Conservation (phyloP, 2,113 vertebrate genomes). For the Raphicerus campestris region DNA sequence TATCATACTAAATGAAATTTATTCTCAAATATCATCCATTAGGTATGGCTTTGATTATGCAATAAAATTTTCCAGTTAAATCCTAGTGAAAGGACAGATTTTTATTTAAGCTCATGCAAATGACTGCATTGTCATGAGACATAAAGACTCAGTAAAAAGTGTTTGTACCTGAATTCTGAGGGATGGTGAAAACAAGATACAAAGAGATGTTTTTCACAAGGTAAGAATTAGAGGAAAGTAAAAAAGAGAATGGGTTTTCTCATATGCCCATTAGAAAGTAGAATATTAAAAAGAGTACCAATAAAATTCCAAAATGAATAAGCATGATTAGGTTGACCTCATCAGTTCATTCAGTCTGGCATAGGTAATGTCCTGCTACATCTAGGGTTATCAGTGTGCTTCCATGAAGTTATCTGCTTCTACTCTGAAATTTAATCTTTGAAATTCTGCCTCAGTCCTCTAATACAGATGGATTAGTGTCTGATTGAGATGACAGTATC, state of each 20-base stretch:
- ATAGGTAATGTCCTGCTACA: neutral
- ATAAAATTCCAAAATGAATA: neutral
- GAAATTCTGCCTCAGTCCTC: neutral
- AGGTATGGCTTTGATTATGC: neutral
- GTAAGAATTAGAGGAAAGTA: neutral
- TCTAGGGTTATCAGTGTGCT: neutral
- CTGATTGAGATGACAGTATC: neutral
- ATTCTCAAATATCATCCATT: neutral
- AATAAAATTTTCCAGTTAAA: neutral
- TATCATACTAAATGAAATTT: neutral
- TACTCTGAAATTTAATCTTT: neutral
- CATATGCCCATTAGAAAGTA: neutral
- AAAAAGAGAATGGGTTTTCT: neutral
- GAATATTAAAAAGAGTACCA: neutral
- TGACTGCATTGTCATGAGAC: neutral
- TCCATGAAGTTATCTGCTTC: neutral
- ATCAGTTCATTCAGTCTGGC: neutral
- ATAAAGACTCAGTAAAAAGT: neutral
- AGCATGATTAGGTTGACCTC: neutral
- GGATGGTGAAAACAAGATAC: neutral
- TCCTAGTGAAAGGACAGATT: neutral
- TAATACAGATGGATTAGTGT: neutral
- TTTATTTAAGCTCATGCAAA: neutral
- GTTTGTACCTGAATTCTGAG: neutral
- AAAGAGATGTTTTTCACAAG: neutral